phyloP scores from a whole-genome alignment of 2,113 vertebrate genomes.

The Phasianus colchicus region DNA sequence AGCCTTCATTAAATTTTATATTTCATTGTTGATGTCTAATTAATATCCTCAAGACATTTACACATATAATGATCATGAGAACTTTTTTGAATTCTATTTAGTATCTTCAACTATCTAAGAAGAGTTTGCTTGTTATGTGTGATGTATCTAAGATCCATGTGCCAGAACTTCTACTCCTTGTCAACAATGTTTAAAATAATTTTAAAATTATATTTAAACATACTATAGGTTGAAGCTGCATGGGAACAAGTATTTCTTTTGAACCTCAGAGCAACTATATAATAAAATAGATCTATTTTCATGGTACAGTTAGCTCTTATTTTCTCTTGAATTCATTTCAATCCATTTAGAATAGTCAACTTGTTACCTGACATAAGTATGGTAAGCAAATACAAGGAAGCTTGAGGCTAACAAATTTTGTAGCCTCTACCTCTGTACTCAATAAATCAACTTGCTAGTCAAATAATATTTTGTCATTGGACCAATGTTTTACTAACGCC shows the following conservation, averaged over 20 bases:
- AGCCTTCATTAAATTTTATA: neutral
- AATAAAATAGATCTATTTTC: neutral
- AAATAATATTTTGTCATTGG: neutral
- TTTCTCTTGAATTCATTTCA: neutral
- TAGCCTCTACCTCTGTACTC: neutral
- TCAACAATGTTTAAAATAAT: neutral
- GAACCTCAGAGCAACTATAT: neutral
- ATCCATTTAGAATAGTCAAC: neutral
- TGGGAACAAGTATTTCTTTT: neutral
- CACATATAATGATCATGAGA: neutral
- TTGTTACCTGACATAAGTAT: neutral
- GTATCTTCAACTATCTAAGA: neutral
- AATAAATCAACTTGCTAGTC: neutral
- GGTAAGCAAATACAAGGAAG: neutral
- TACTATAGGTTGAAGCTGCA: neutral
- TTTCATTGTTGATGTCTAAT: neutral
- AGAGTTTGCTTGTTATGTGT: neutral
- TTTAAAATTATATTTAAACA: neutral
- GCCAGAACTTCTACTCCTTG: neutral
- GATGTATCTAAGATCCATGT: neutral
- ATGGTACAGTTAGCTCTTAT: neutral
- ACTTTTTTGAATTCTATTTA: neutral
- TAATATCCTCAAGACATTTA: neutral
- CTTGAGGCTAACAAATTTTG: neutral
- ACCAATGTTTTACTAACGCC: neutral